Evolutionary conservation across 2,797 vertebrate genomes (phyloP).

Genomic region (Alexandromys oeconomus): DNA sequence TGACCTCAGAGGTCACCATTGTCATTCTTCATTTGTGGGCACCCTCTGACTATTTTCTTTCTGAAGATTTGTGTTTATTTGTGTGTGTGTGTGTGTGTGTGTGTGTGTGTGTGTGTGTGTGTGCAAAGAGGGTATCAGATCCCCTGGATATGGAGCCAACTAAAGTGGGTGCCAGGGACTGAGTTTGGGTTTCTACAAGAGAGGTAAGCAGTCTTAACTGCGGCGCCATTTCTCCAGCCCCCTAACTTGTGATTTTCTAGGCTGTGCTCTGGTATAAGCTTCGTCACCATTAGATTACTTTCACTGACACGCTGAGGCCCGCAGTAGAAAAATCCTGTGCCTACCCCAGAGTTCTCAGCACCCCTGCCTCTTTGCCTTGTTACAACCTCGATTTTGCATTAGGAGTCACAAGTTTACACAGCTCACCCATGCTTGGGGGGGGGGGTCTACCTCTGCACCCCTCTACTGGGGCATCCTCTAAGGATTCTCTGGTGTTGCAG

Average conservation of each 20-base stretch:
- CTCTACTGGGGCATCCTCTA: conserved; percentile 44
- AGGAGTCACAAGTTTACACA: background rate
- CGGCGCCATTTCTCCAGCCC: background rate
- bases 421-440: background rate
- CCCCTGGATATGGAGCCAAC: background rate
- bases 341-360: background rate
- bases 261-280: background rate
- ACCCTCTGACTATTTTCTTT: background rate
- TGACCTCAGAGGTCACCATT: background rate
- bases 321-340: background rate
- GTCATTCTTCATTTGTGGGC: background rate
- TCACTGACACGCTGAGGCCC: background rate
- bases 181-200: background rate
- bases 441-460: background rate
- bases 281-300: background rate
- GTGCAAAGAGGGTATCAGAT: background rate
- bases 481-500: conserved; percentile 84
- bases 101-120: background rate
- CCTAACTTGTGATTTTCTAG: background rate
- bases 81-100: background rate
- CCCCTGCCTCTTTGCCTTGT: background rate
- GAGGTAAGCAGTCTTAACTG: background rate
- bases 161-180: background rate
- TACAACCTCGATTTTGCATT: background rate
- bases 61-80: background rate